Base-by-base conservation (phyloP, 2,888 invertebrate genomes). In the Belgica antarctica region DNA sequence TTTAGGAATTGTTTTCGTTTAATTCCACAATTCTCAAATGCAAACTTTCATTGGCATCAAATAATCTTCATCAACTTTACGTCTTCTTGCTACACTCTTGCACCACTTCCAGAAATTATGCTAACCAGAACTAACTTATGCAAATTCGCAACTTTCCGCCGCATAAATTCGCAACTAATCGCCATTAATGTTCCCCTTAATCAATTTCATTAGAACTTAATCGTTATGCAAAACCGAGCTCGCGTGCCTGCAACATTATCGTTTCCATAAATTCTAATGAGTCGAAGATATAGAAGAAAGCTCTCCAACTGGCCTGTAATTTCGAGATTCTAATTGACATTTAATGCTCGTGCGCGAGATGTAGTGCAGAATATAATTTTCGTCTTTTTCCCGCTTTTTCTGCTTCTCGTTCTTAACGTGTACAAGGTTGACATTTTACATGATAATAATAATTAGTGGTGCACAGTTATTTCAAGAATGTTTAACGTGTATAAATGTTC, bases 391-490 rank as follows among this genome's bases (percentile, higher is more conserved):
- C 41, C 22, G 2, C 52, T 52, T 10, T 52, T 4, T 22, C 17
- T 22, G 22, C n/a, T 52, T 52, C 52, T 22, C 12, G 52, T 22
- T 52, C 22, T 41, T 52, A 52, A 52, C 22, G 52, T 22, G 52
- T 22, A 22, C 52, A 52, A 22, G 22, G 52, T 22, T 52, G 52
- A 52, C 22, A 52, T 22, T 52, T 36, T 34, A 63, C 36, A 31
- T 63, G 63, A 63, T 31, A 63, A 63, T 63, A 22, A 36, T 63
- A 31, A 63, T 63, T 63, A 63, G 63, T 31, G 63, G 5, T 63
- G 12, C 63, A 63, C 63, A 63, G 63, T 63, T 63, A 63, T 63
- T 41, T 24, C 4, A 63, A 63, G 63, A 63, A 63, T 63, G 10
- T 22, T 52, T 3, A 7, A 52, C 22, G 17, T 12, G 7, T 12